Base-by-base conservation (phyloP, 2,888 invertebrate genomes). In the Gortyna flavago region DNA sequence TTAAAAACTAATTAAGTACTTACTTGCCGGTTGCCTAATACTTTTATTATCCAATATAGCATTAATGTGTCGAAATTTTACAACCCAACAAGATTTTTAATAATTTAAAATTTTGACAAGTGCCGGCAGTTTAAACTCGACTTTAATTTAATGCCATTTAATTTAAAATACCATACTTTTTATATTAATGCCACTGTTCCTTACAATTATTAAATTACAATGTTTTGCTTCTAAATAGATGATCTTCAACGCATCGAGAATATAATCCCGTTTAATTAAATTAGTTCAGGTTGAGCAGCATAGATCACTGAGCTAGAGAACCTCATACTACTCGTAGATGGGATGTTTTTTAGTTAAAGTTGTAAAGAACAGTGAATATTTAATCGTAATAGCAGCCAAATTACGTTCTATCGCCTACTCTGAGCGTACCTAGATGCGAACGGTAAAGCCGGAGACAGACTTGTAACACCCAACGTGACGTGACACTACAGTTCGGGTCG, bases 1-100 rank as follows among this genome's bases (percentile, higher is more conserved):
- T 89, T 88, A 87, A 76, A 84, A 85, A 87, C 84, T 88, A 89
- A 84, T 88, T 90, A 91, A 90, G 89, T 91, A 92, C 89, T 89
- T 88, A 87, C 85, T 82, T 81, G 79, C 74, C 80, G 83, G 73
- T 70, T 80, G 77, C 70, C 61, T 80, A 83, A 83, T 81, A 82
- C 77, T 81, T 77, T 74, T 83, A 84, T 71, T 84, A 89, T 74
- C 82, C 85, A 91, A 88, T 80, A 81, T 81, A 91, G 89, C 90
- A 88, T 89, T 89, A 87, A 87, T 87, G 81, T 88, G 87, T 86
- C 88, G 78, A 82, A 84, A 80, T 77, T 84, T 87, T 89, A 92
- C 89, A 92, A 92, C 91, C 91, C 84, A 87, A 85, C 67, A 87
- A 81, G 75, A 84, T 78, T 77, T 69, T 81, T 69, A 62, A 65